Evolutionary conservation across 2,888 invertebrate species (phyloP).

Genomic region (Halocaridina rubra): DNA sequence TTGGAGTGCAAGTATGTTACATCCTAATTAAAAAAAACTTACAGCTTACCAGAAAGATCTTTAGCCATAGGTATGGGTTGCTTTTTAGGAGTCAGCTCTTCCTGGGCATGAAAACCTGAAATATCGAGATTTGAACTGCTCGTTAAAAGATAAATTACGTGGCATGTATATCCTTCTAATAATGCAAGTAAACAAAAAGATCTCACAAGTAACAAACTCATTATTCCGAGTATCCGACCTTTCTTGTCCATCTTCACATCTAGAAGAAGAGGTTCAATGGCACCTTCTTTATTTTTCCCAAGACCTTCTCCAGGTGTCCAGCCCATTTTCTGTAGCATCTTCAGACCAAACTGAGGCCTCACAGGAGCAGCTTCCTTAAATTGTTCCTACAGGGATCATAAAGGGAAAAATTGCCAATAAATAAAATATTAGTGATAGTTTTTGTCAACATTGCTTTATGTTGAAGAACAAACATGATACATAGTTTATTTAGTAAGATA

Average conservation of each 20-base stretch:
- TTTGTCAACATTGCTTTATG: too few relatives aligned
- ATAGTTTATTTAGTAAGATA: too few relatives aligned
- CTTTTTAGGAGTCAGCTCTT: conserved; percentile 59
- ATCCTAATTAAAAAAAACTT: too few relatives aligned
- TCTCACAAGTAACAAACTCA: background rate
- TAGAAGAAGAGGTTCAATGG: conserved; percentile 86
- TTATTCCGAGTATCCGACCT: too few relatives aligned
- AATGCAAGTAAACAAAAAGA: background rate
- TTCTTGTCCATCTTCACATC: conserved; percentile 97
- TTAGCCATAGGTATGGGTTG: conserved; percentile 54
- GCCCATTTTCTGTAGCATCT: conserved; percentile 97
- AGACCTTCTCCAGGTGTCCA: conserved; percentile 97
- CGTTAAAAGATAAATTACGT: background rate
- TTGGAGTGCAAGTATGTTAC: too few relatives aligned
- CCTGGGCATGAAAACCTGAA: conserved; percentile 61
- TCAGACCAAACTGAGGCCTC: conserved; percentile 95
- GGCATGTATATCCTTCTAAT: background rate
- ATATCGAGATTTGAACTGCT: background rate
- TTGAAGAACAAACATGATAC: too few relatives aligned
- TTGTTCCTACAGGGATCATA: conserved; percentile 78
- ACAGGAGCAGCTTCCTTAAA: conserved; percentile 90
- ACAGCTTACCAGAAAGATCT: conserved; percentile 55
- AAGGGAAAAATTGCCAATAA: too few relatives aligned
- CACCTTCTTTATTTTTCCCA: conserved; percentile 94
- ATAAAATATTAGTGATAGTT: too few relatives aligned